These are phyloP conservation scores for Sminthurides aquaticus DNA, from an alignment of 2,888 invertebrate species.

Conservation along the genomic window DNA sequence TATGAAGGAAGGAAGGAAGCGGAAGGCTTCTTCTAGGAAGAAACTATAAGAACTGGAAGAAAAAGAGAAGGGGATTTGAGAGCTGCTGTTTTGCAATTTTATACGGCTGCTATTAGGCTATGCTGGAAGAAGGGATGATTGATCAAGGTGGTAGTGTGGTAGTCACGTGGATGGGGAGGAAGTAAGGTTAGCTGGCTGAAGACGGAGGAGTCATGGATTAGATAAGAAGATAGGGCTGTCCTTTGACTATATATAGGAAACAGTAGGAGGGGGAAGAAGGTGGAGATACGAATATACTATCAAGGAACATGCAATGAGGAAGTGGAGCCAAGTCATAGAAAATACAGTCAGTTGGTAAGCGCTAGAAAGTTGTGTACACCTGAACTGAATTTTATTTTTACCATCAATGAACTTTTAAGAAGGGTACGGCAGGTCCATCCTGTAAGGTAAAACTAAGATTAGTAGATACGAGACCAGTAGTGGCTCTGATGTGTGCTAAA, in stretches of 20 bases:
- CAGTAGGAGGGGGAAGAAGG: background rate
- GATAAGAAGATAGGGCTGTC: background rate
- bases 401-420: background rate
- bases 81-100: background rate
- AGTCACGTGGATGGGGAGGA: too few species aligned
- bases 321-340: too few species aligned
- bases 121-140: too few species aligned
- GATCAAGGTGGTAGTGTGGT: too few species aligned
- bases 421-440: too few species aligned
- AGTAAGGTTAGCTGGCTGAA: too few species aligned
- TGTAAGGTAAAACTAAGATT: too few species aligned
- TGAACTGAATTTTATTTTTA: background rate
- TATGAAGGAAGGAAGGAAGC: too few species aligned
- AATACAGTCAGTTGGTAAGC: background rate
- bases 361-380: background rate
- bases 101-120: too few species aligned
- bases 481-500: too few species aligned
- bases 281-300: background rate
- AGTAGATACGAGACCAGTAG: too few species aligned
- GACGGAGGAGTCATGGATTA: background rate
- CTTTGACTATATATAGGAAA: background rate
- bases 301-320: background rate
- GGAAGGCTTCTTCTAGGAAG: too few species aligned
- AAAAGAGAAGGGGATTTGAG: background rate
- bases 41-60: background rate